phyloP scores from a whole-genome alignment of 2,113 vertebrate species.

The Brachyhypopomus gauderio region DNA sequence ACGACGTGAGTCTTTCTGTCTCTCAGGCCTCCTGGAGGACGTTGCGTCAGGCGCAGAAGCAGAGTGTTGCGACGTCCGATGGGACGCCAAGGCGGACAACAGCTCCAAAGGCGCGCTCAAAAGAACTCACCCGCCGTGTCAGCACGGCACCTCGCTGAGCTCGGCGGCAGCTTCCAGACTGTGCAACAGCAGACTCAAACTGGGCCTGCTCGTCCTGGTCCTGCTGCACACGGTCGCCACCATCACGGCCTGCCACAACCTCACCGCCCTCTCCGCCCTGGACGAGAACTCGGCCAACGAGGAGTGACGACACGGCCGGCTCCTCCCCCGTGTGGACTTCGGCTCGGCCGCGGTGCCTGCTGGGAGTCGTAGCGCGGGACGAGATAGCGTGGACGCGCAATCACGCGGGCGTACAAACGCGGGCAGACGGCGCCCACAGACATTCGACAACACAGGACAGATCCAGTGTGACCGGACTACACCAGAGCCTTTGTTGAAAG shows the following conservation, averaged over 20 bases:
- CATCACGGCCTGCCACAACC: conserved; percentile 90
- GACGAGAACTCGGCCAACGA: conserved; percentile 89
- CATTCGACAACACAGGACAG: conserved; percentile 59
- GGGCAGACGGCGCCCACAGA: conserved; percentile 52
- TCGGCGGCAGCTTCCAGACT: conserved; percentile 93
- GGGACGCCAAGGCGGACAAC: conserved; percentile 83
- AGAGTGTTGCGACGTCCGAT: conserved; percentile 97
- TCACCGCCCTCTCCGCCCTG: conserved; percentile 83
- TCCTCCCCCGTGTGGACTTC: conserved; percentile 8
- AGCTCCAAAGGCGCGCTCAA: conserved; percentile 82
- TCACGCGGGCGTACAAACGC: conserved; percentile 73
- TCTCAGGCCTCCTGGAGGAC: conserved; percentile 91
- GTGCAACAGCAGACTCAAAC: conserved; percentile 93
- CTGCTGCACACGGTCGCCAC: conserved; percentile 96
- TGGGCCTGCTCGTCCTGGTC: conserved; percentile 94
- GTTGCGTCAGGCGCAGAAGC: conserved; percentile 87
- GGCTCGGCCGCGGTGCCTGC: conserved; percentile 68
- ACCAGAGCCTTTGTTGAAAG: conserved; percentile 88
- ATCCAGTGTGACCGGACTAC: conserved; percentile 63
- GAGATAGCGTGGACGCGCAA: conserved; percentile 71
- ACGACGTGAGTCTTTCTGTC: conserved; percentile 17
- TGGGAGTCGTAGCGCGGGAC: conserved; percentile 67
- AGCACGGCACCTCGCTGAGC: conserved; percentile 87
- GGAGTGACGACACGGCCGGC: conserved; percentile 76
- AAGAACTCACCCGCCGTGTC: conserved; percentile 87